Evolutionary conservation across 2,888 invertebrate species (phyloP).

Genomic region (Noctua comes): DNA sequence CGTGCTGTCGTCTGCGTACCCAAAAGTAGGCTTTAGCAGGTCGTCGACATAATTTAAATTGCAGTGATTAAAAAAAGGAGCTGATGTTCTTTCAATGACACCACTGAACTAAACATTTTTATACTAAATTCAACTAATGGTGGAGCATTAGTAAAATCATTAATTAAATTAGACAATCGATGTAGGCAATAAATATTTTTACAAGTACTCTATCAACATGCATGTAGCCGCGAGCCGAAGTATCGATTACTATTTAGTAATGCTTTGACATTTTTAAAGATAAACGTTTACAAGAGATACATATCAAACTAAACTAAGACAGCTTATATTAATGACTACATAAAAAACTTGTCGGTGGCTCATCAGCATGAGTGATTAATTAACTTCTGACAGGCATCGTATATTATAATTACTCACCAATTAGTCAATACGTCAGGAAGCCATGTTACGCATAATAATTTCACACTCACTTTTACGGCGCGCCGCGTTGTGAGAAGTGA

Average conservation of each 20-base stretch:
- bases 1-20: not conserved
- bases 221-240: not conserved
- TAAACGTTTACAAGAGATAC: conserved; percentile 39
- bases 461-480: conserved; percentile 8
- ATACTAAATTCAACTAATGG: not conserved
- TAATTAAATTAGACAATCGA: not conserved
- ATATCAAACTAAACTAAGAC: conserved; percentile 34
- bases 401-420: conserved; percentile 45
- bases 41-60: too few species aligned
- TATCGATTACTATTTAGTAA: conserved; percentile 16
- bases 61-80: not conserved
- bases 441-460: conserved; percentile 49
- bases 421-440: conserved; percentile 43
- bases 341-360: conserved; percentile 48
- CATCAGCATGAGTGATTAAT: conserved; percentile 48
- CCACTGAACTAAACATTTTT: not conserved
- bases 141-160: not conserved
- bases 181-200: conserved; percentile 16
- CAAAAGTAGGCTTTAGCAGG: not conserved
- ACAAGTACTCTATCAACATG: not conserved
- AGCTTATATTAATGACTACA: conserved; percentile 50
- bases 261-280: conserved; percentile 22
- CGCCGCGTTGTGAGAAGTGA: not conserved
- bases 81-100: not conserved
- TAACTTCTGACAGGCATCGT: conserved; percentile 31